These are phyloP conservation scores for Pandion haliaetus DNA, from an alignment of 2,113 vertebrate genomes.

Conservation along the genomic window DNA sequence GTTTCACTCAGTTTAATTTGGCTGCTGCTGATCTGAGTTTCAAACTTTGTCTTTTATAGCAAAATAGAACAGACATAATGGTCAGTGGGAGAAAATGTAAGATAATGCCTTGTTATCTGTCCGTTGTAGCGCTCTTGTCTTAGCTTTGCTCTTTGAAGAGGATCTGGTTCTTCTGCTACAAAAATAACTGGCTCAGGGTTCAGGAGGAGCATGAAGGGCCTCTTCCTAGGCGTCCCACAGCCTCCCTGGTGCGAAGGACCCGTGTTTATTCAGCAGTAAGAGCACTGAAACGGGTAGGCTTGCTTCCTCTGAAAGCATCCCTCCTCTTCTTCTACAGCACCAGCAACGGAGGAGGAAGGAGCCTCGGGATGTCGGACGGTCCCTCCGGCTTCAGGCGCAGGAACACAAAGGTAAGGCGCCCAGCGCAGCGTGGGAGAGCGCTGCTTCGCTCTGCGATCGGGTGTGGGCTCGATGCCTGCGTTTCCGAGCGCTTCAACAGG, in stretches of 20 bases:
- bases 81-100: background rate
- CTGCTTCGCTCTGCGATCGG: background rate
- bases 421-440: fast-evolving
- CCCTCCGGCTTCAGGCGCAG: background rate
- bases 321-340: background rate
- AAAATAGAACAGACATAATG: background rate
- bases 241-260: background rate
- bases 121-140: background rate
- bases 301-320: background rate
- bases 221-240: background rate
- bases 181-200: background rate
- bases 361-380: background rate
- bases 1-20: background rate
- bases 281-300: background rate
- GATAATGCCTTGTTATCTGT: fast-evolving
- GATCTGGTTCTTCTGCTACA: background rate
- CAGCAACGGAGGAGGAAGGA: background rate
- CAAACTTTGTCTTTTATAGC: background rate
- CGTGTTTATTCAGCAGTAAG: background rate
- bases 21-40: background rate
- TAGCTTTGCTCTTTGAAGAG: background rate
- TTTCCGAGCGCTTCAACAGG: background rate
- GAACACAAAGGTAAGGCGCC: conserved; percentile 37
- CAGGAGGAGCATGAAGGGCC: background rate
- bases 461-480: fast-evolving